phyloP scores from a whole-genome alignment of 2,888 invertebrate species.

The Brenthis hecate region DNA sequence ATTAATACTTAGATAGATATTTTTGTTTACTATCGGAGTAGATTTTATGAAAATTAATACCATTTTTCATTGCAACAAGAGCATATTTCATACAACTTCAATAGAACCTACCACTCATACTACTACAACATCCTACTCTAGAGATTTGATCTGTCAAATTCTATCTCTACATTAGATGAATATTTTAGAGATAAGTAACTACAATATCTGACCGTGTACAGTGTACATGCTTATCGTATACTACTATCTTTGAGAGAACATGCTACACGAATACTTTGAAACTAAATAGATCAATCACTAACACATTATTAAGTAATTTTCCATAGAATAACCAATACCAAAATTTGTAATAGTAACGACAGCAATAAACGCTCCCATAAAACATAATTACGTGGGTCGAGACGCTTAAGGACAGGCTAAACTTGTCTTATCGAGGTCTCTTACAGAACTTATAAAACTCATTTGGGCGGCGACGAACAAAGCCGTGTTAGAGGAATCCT shows the following conservation, averaged over 20 bases:
- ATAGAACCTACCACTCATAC: too few relatives aligned
- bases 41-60: too few relatives aligned
- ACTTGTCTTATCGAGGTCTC: conserved; percentile 44
- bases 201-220: too few relatives aligned
- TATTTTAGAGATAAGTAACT: too few relatives aligned
- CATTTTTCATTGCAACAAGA: too few relatives aligned
- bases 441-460: conserved; percentile 62
- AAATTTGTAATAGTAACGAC: conserved; percentile 62
- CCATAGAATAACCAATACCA: conserved; percentile 52
- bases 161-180: too few relatives aligned
- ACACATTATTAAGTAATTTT: conserved; percentile 28
- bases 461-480: conserved; percentile 48
- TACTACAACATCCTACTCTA: too few relatives aligned
- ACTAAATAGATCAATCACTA: conserved; percentile 1
- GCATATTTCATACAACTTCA: too few relatives aligned
- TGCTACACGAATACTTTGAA: background rate
- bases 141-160: too few relatives aligned
- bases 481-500: conserved; percentile 23
- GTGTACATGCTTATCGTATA: background rate
- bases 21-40: too few relatives aligned
- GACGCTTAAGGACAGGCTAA: conserved; percentile 50
- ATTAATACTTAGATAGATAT: too few relatives aligned
- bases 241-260: background rate
- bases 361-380: conserved; percentile 67
- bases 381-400: conserved; percentile 63